These are phyloP conservation scores for Plecotus auritus DNA, from an alignment of 2,113 vertebrate genomes.

Conservation along the genomic window DNA sequence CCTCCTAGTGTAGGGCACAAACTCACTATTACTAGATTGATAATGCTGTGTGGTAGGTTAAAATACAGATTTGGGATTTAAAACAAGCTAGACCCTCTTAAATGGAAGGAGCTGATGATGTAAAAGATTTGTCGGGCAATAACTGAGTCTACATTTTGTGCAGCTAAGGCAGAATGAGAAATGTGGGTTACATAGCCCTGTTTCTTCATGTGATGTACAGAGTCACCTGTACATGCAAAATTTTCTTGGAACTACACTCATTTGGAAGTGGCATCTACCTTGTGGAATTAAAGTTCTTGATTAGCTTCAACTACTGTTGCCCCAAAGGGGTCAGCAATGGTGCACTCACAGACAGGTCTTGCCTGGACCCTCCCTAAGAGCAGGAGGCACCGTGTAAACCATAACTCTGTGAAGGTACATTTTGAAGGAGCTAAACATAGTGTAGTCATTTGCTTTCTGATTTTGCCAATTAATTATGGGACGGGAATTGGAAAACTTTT, in stretches of 20 bases:
- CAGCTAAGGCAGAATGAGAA: not conserved
- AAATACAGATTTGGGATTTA: not conserved
- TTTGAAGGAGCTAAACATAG: slow-evolving; percentile 7
- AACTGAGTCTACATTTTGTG: not conserved
- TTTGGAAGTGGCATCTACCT: not conserved
- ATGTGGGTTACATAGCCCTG: not conserved
- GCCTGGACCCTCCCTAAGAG: not conserved
- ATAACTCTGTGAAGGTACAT: not conserved
- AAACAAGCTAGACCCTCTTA: not conserved
- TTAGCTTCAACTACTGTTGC: not conserved
- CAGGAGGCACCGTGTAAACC: not conserved
- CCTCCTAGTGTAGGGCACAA: not conserved
- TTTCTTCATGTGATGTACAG: not conserved
- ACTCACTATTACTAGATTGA: not conserved
- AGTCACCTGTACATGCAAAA: not conserved
- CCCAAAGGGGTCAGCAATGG: not conserved
- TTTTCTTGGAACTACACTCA: not conserved
- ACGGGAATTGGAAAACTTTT: not conserved
- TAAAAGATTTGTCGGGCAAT: not conserved
- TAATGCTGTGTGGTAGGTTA: not conserved
- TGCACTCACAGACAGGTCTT: not conserved
- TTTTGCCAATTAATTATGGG: not conserved
- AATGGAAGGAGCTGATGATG: not conserved
- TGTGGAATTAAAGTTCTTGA: not conserved
- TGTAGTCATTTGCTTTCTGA: not conserved